Evolutionary conservation across 2,797 vertebrate genomes (phyloP).

Genomic region (Tauraco hartlaubi): DNA sequence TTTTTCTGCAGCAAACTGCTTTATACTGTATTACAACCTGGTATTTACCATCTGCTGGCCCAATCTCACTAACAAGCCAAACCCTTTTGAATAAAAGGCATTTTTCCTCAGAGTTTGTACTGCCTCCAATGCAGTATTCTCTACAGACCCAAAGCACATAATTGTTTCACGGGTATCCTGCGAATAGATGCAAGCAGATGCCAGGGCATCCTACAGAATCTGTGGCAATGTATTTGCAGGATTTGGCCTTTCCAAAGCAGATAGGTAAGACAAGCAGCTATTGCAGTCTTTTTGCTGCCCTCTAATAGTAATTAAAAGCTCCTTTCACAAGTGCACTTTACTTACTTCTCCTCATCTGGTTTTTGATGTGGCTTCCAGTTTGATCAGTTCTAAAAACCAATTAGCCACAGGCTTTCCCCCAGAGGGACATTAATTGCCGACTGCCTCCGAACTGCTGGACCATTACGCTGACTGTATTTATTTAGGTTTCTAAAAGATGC

Average conservation of each 20-base stretch:
- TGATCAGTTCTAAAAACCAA: conserved; percentile 9
- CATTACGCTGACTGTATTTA: background rate
- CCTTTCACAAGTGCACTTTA: background rate
- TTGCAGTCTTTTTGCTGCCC: background rate
- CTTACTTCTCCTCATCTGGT: background rate
- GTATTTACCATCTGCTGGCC: conserved; percentile 78
- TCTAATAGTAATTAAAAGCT: background rate
- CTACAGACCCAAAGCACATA: background rate
- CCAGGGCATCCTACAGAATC: background rate
- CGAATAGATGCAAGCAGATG: background rate
- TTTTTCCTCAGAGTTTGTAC: conserved; percentile 69
- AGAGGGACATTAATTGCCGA: background rate
- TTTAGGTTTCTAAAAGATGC: background rate
- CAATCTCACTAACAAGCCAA: conserved; percentile 75
- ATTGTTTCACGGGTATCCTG: background rate
- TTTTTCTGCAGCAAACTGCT: conserved; percentile 78
- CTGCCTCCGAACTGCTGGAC: background rate
- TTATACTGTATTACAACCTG: conserved; percentile 11
- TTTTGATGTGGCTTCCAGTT: background rate
- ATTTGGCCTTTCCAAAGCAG: background rate
- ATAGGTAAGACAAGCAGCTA: background rate
- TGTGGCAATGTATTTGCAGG: background rate
- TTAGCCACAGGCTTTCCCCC: background rate
- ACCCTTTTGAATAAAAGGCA: conserved; percentile 72
- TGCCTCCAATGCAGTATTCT: conserved; percentile 23